Evolutionary conservation across 64 coral and sea anemone species (phyloP), one percentile per base, ranked within the genome.

Genomic region (Acropora yongei): DNA sequence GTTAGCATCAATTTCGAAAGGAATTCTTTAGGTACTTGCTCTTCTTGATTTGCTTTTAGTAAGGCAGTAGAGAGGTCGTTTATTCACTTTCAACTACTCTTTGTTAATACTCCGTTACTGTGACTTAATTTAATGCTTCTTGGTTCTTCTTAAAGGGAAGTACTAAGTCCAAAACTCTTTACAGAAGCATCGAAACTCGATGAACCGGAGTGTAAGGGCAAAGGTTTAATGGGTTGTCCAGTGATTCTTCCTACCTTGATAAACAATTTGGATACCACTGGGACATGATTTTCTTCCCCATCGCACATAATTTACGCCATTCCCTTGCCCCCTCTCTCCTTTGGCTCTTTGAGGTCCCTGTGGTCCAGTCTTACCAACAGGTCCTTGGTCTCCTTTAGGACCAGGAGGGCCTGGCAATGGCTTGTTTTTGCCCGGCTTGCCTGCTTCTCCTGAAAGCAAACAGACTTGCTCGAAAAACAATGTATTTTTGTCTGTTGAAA

Each of bases 261-360:
- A 88, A 30, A 88, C 72, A 18, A 76, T 65, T 40, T 76, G 48
- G 58, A 20, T 73, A 16, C 69, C 85, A 58, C 47, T 50, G 3
- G 85, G 85, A 76, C 85, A 87, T 55, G 68, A 58, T 9, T 46
- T 87, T 6, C 68, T 87, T 60, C 85, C 85, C 85, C 85, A 87
- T 10, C 68, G 85, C 14, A 87, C 57, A 19, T 88, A 88, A 42
- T 88, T 57, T 16, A 78, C 57, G 1, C 86, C 86, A 71, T 5
- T 30, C 30, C 30, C 30, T 30, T 30, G 30, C 30, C 30, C 30
- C 44, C 17, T 88, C 39, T 76, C 72, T 57, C 86, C 86, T 77
- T 88, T 88, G 1, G 71, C 45, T 16, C 86, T 72, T 19, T 75
- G 86, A 43, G 39, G 45, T 77, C 86, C 86, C 49, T 43, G 50